Base-by-base conservation (phyloP, 2,113 vertebrate genomes). In the Ctenomys sociabilis region DNA sequence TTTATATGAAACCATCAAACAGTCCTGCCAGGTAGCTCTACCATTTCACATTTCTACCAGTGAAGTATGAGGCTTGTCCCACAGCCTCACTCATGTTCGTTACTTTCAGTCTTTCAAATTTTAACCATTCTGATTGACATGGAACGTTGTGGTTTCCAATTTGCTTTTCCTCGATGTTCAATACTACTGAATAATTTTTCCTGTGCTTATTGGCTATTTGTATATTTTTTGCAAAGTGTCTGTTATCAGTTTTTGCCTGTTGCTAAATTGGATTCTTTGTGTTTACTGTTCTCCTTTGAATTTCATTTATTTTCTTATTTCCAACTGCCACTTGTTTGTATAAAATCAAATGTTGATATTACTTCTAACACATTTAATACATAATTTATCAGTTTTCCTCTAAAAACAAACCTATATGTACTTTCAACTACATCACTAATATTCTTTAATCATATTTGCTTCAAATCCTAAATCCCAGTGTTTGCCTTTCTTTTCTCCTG, bases 261-360 rank as follows among this genome's bases (percentile, higher is more conserved):
- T 91, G 30, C 57, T 81, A 88, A 85, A 66, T 2, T 49, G 45
- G 26, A 12, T n/a, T 92, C 32, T 68, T 59, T 91, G 63, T 40
- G 19, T 86, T 94, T 66, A 77, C 85, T 72, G 45, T 78, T 95
- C 52, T 94, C 70, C 87, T 93, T 61, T 95, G 70, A 92, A 88
- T 77, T 66, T 91, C 13, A 57, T 72, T 61, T 93, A 82, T 37
- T 94, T 80, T 72, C 26, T 8, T 61, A 94, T 66, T 83, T 81
- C 87, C 28, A 93, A 85, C 22, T 84, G 75, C 37, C 63, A 95
- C 90, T 57, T 93, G 57, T 17, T 70, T 14, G 26, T 35, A 94
- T 77, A 68, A 93, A 88, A 95, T n/a, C 77, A 94, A 92, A 90
- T 94, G 40, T 35, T 75, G 49, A 68, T 88, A 32, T 88, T 90